Conservation (phyloP, 2,113 vertebrate genomes). For the Trogon melanurus region DNA sequence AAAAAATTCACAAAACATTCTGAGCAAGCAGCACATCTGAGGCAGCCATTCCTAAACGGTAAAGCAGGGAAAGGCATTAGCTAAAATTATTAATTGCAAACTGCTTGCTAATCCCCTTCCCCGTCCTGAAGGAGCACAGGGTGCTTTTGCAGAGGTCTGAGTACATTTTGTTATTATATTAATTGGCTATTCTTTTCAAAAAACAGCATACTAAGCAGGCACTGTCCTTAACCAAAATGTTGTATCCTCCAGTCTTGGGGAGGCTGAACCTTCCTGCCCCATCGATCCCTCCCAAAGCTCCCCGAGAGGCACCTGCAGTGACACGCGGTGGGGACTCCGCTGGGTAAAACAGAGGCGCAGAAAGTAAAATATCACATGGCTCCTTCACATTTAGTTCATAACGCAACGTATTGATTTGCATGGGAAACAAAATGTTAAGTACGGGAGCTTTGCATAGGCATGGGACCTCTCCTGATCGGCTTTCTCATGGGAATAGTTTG, state of each 20-base stretch:
- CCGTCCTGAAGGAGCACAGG: neutral
- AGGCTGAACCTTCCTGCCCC: neutral
- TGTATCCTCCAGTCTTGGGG: accelerated
- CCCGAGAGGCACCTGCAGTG: neutral
- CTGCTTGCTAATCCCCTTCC: neutral
- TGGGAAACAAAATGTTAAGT: constrained; percentile 21
- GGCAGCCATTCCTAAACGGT: neutral
- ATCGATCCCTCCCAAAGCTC: accelerated
- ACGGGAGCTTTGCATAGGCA: constrained; percentile 37
- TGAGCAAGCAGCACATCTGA: neutral
- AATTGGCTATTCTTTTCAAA: neutral
- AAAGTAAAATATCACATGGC: neutral
- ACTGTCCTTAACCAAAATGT: accelerated
- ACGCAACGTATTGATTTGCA: constrained; percentile 39
- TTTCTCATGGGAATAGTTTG: constrained; percentile 53
- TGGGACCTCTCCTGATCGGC: neutral
- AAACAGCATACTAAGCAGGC: accelerated
- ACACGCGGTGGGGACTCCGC: accelerated
- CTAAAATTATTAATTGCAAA: neutral
- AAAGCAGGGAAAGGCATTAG: neutral
- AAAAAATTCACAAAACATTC: neutral
- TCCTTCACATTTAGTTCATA: neutral
- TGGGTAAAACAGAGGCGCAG: neutral
- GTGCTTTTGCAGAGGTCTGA: neutral
- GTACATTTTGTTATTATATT: neutral